These are phyloP conservation scores for Anguilla marmorata DNA, from an alignment of 2,797 vertebrate species.

Conservation along the genomic window DNA sequence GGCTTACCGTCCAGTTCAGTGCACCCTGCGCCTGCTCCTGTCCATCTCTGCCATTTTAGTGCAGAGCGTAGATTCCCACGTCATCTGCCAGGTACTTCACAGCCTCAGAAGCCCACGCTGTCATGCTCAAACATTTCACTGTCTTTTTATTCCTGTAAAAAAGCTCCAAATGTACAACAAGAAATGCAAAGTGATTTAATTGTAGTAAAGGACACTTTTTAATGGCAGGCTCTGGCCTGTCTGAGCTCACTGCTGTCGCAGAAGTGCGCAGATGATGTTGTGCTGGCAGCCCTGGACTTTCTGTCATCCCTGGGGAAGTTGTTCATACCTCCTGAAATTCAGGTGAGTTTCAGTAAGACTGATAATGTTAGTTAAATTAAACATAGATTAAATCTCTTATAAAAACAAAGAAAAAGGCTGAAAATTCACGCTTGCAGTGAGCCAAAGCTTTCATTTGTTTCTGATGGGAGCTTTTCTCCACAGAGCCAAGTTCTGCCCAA, in stretches of 20 bases:
- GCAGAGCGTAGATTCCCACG: conserved; percentile 71
- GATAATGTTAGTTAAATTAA: background rate
- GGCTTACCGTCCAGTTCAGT: conserved; percentile 71
- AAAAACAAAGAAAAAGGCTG: too few species aligned
- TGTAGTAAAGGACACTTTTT: conserved; percentile 27
- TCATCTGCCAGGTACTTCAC: conserved; percentile 78
- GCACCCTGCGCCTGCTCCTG: conserved; percentile 77
- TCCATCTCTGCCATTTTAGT: conserved; percentile 74
- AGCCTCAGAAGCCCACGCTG: background rate
- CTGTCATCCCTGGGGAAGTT: conserved; percentile 82
- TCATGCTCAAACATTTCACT: background rate
- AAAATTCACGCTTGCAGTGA: background rate
- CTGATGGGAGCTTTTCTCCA: conserved; percentile 35
- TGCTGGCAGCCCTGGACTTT: conserved; percentile 79
- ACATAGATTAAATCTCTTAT: background rate
- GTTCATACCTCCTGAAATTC: conserved; percentile 75
- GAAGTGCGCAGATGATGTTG: conserved; percentile 72
- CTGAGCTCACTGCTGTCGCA: conserved; percentile 73
- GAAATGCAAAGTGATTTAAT: background rate
- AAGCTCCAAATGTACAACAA: background rate
- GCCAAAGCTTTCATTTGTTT: background rate
- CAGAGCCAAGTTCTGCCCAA: conserved; percentile 81
- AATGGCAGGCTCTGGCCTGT: conserved; percentile 74
- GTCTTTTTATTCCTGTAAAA: background rate
- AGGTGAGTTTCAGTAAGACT: conserved; percentile 67